phyloP scores from a whole-genome alignment of 2,888 invertebrate species.

The Blastobasis lacticolella region DNA sequence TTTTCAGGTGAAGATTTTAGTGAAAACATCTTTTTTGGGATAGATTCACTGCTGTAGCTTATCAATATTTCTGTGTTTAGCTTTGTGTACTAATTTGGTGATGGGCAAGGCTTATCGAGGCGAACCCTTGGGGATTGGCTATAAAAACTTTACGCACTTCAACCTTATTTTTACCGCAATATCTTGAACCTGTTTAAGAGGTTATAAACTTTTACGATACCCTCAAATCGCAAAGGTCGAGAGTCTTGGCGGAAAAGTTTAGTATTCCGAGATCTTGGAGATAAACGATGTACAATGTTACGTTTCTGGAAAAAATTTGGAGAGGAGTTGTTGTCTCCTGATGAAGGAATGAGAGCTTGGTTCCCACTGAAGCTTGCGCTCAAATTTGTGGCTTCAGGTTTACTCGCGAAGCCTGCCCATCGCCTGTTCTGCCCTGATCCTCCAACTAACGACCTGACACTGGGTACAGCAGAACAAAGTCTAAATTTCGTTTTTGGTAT shows the following conservation, averaged over 20 bases:
- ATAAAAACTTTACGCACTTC: no score
- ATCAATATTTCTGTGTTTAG: conserved; percentile 56
- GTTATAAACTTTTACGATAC: no score
- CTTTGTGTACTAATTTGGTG: conserved; percentile 53
- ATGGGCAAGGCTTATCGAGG: conserved; percentile 29
- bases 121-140: no score
- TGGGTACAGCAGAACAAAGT: conserved; percentile 68
- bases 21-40: conserved; percentile 15
- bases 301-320: no score
- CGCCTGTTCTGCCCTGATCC: conserved; percentile 57
- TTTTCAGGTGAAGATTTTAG: conserved; percentile 58
- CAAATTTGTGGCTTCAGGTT: background rate
- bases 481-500: conserved; percentile 76
- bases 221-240: no score
- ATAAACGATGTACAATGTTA: no score
- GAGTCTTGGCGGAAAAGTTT: no score
- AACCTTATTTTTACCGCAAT: no score
- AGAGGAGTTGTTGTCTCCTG: background rate
- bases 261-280: no score
- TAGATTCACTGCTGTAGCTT: conserved; percentile 43
- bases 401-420: conserved; percentile 33
- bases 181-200: no score
- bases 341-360: background rate
- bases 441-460: conserved; percentile 32
- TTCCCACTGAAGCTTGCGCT: background rate